phyloP scores from a whole-genome alignment of 2,113 vertebrate species.

The Cottus gobio region DNA sequence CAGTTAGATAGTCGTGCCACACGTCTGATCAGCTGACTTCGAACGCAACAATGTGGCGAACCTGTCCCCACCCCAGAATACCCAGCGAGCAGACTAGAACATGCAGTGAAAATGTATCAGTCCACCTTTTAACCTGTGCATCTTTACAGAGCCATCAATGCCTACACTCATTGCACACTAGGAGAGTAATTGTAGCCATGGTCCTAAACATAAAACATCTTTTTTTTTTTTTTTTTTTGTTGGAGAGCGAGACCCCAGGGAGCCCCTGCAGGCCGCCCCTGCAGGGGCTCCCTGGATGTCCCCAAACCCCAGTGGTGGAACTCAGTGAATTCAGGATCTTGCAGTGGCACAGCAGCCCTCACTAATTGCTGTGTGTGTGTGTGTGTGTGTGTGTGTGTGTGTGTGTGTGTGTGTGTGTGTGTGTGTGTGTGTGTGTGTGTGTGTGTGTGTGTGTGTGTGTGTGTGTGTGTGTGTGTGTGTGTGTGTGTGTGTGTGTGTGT shows the following conservation, averaged over 20 bases:
- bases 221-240: background rate
- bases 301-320: slow-evolving; percentile 19
- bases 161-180: background rate
- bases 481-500: too few relatives aligned
- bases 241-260: background rate
- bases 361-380: background rate
- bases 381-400: too few relatives aligned
- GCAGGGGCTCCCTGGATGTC: slow-evolving; percentile 24
- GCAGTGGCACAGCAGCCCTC: slow-evolving; percentile 20
- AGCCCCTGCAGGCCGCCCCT: slow-evolving; percentile 33
- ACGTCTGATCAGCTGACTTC: slow-evolving; percentile 15
- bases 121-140: background rate
- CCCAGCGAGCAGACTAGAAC: background rate
- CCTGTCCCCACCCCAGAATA: slow-evolving; percentile 40
- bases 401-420: too few relatives aligned
- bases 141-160: background rate
- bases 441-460: too few relatives aligned
- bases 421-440: too few relatives aligned
- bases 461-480: too few relatives aligned
- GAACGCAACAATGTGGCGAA: slow-evolving; percentile 38
- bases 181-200: background rate
- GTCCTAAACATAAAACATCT: background rate
- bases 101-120: background rate
- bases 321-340: slow-evolving; percentile 2
- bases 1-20: background rate